Percentiles rank a stretch among this genome's conserved stretches.
Evolutionary conservation across 2,113 vertebrate genomes (phyloP).

Genomic region (Chaetodon auriga): DNA sequence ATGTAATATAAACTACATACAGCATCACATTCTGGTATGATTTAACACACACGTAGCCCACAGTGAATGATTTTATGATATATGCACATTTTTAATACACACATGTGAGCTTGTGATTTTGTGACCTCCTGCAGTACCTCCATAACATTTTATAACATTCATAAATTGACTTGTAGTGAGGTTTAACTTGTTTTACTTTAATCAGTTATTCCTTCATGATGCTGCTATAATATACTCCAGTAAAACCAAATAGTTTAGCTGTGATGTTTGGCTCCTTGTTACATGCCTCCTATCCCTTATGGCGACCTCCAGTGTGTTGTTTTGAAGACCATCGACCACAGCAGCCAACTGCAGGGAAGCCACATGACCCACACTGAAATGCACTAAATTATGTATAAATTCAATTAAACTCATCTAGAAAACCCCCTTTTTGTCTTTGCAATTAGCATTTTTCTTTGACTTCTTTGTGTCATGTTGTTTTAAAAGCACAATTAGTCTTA

Average conservation of each 20-base stretch:
- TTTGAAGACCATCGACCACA: constrained; percentile 58
- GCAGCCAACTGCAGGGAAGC: constrained; percentile 53
- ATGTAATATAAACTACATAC: not conserved
- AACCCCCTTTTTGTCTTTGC: not conserved
- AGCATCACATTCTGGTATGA: too few relatives aligned
- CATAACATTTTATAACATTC: not conserved
- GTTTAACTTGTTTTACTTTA: not conserved
- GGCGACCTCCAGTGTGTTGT: constrained; percentile 53
- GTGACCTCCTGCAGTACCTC: not conserved
- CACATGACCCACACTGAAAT: constrained; percentile 60
- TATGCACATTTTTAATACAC: not conserved
- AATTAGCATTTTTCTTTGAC: not conserved
- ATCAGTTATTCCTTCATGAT: not conserved
- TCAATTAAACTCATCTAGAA: constrained; percentile 55
- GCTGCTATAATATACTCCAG: not conserved
- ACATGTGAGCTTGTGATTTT: not conserved
- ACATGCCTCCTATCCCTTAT: constrained; percentile 9
- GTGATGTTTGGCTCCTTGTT: constrained; percentile 14
- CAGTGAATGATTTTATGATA: not conserved
- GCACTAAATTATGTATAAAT: constrained; percentile 71
- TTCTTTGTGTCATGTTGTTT: constrained; percentile 2
- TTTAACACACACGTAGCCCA: not conserved
- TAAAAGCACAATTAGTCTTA: not conserved
- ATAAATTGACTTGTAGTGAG: not conserved
- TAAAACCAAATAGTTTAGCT: not conserved